These are phyloP conservation scores for Phortica okadai DNA, from an alignment of 2,888 invertebrate genomes.

Conservation along the genomic window DNA sequence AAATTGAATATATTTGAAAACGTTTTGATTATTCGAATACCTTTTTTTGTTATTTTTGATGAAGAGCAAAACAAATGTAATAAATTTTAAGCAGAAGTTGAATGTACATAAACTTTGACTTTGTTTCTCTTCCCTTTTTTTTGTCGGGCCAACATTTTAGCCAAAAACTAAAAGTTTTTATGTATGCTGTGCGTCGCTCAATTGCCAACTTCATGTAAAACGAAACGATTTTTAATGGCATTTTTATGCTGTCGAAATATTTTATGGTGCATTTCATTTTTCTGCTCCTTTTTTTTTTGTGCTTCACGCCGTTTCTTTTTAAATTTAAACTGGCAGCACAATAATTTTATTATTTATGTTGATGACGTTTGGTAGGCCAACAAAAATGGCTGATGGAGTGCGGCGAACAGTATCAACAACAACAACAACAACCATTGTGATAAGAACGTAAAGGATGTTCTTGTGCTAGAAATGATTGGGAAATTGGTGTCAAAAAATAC, in stretches of 20 bases:
- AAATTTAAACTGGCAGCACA: slow-evolving; percentile 66
- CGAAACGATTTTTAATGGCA: slow-evolving; percentile 65
- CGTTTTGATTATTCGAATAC: neutral
- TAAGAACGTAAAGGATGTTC: too few relatives aligned
- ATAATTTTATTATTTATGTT: slow-evolving; percentile 68
- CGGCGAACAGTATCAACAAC: too few relatives aligned
- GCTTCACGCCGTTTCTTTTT: slow-evolving; percentile 26
- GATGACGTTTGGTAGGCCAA: slow-evolving; percentile 47
- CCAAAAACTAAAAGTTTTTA: neutral
- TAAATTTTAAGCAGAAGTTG: slow-evolving; percentile 52
- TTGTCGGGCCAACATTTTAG: neutral
- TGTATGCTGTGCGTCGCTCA: neutral
- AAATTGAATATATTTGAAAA: neutral
- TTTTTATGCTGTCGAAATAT: slow-evolving; percentile 48
- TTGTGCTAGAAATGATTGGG: neutral
- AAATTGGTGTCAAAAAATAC: slow-evolving; percentile 1
- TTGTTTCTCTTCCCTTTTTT: slow-evolving; percentile 17
- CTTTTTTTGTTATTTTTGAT: neutral
- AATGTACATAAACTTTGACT: slow-evolving; percentile 38
- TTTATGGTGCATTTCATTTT: slow-evolving; percentile 45
- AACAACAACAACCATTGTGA: neutral
- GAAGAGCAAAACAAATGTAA: slow-evolving; percentile 26
- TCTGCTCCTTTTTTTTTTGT: slow-evolving; percentile 35
- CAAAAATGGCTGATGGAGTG: neutral
- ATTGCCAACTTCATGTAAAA: neutral